Evolutionary conservation across 2,888 invertebrate genomes (phyloP).

Genomic region (Cyaniris semiargus): DNA sequence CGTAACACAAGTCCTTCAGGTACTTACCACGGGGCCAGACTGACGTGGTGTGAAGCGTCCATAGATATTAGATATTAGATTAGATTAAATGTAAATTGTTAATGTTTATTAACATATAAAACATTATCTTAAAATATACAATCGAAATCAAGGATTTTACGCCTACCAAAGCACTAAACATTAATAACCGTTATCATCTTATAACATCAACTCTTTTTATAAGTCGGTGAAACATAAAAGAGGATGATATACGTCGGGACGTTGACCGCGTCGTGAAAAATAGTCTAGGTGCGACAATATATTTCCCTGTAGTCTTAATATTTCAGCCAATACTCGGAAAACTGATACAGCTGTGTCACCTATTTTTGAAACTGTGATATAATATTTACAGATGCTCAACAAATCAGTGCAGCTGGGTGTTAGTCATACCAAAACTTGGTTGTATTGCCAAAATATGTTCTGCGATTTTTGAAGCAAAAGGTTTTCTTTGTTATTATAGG

Average conservation of each 20-base stretch:
- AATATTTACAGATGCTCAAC: background rate
- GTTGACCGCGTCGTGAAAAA: conserved; percentile 43
- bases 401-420: conserved; percentile 3
- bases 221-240: conserved; percentile 22
- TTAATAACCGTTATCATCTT: conserved; percentile 10
- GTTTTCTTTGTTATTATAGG: background rate
- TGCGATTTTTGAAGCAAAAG: background rate
- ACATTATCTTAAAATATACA: background rate
- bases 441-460: background rate
- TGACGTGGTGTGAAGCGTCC: too few species aligned
- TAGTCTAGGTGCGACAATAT: conserved; percentile 38
- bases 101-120: background rate
- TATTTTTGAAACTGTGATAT: conserved; percentile 17
- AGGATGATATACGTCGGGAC: conserved; percentile 45
- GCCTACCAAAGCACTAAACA: background rate
- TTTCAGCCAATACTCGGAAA: conserved; percentile 35
- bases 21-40: too few species aligned
- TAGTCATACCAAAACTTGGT: background rate
- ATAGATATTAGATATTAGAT: too few species aligned
- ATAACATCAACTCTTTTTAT: conserved; percentile 25
- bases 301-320: conserved; percentile 43
- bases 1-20: too few species aligned
- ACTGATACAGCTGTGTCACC: conserved; percentile 5
- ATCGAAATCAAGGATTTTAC: background rate
- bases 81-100: background rate